Base-by-base conservation (phyloP, 2,113 vertebrate species). In the Formicarius rufipectus region DNA sequence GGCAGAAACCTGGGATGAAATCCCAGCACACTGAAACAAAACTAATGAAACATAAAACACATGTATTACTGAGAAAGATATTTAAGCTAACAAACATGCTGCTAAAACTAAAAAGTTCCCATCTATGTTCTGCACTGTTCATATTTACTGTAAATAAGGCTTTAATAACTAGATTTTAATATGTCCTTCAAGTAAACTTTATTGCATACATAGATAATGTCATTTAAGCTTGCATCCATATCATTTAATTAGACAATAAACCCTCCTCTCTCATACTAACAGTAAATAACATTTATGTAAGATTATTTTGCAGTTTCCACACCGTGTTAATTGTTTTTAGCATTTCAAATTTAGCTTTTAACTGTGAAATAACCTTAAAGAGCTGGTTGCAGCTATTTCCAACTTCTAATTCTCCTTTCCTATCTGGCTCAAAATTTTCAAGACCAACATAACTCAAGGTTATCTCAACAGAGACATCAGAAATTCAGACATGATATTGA, bases 271-370 rank as follows among this genome's bases (percentile, higher is more conserved):
- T 62, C 64, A 67, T 3, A 60, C 35, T 60, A 86, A 69, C 24
- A 84, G 81, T 84, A 95, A 96, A 69, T 82, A 94, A 74, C 47
- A 63, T 82, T 78, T 82, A 58, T 40, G 44, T 52, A 79, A 88
- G 67, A 75, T 76, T 76, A 83, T 80, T 93, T 76, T 91, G 67
- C 80, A 72, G 47, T 84, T 89, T 95, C 76, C 63, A 76, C 49
- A 89, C 72, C 3, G 0, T 49, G 50, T 47, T 89, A 85, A 56
- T 67, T 71, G 87, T 96, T 79, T 91, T 68, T 42, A 94, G 62
- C 63, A 94, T 94, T 91, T 80, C 84, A 86, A 76, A 93, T 93
- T 83, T 63, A 89, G 75, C 62, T 79, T 68, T 95, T 94, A 63
- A 68, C 67, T 80, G 58, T 89, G 67, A 94, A 96, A 89, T 83